Conservation (phyloP, 2,113 vertebrate species). For the Melanostigma gelatinosum region DNA sequence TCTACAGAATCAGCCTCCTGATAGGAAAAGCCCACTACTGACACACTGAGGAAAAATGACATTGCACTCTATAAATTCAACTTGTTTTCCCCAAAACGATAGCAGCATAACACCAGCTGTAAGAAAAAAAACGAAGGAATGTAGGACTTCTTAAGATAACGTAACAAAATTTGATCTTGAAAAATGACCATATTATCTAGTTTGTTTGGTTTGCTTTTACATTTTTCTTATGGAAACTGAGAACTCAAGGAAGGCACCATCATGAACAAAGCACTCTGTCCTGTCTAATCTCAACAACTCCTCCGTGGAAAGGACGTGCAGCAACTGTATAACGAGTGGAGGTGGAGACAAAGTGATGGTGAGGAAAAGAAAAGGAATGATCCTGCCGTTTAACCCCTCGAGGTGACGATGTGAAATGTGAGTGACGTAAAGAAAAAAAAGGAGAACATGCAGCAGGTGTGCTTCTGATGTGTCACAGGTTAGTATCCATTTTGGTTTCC, state of each 20-base stretch:
- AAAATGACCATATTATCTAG: constrained; percentile 18
- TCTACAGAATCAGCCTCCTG: constrained; percentile 35
- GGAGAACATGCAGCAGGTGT: constrained; percentile 51
- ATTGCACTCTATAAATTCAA: constrained; percentile 30
- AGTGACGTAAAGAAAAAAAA: not conserved
- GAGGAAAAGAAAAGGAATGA: constrained; percentile 2
- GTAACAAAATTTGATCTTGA: constrained; percentile 41
- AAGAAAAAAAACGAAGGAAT: constrained; percentile 64
- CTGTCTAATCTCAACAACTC: constrained; percentile 22
- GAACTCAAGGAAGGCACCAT: constrained; percentile 76
- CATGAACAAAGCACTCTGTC: constrained; percentile 62
- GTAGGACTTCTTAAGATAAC: constrained; percentile 35
- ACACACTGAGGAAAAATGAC: constrained; percentile 22
- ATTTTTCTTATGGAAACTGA: constrained; percentile 41
- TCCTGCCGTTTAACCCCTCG: constrained; percentile 8
- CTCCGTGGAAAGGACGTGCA: constrained; percentile 43
- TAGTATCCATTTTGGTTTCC: constrained; percentile 42
- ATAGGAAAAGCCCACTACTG: constrained; percentile 42
- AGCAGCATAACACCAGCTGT: constrained; percentile 62
- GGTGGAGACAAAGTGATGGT: not conserved
- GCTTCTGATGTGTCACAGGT: constrained; percentile 48
- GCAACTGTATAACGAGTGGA: not conserved
- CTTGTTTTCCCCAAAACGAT: constrained; percentile 33
- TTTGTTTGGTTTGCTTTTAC: not conserved
- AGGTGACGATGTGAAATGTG: not conserved